Conservation (phyloP, 2,888 invertebrate species). For the Ptychoptera contaminata region DNA sequence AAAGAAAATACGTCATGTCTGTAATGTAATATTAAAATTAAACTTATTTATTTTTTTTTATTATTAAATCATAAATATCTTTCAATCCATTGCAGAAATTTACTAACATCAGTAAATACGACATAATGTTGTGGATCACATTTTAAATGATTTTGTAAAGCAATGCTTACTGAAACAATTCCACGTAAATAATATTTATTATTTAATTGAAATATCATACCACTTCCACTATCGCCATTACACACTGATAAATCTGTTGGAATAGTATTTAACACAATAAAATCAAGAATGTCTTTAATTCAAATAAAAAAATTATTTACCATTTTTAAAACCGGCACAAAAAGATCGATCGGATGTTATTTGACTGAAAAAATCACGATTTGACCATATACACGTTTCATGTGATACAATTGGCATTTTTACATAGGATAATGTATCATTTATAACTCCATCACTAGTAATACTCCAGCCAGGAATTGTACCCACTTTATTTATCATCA, state of each 20-base stretch:
- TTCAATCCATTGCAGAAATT: slow-evolving; percentile 24
- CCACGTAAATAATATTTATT: slow-evolving; percentile 9
- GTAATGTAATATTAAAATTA: not conserved
- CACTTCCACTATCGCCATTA: slow-evolving; percentile 38
- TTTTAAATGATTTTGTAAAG: slow-evolving; percentile 16
- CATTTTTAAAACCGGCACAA: slow-evolving; percentile 13
- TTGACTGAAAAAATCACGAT: slow-evolving; percentile 10
- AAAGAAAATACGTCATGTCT: slow-evolving; percentile 23
- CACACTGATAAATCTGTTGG: slow-evolving; percentile 20
- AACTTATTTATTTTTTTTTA: not conserved
- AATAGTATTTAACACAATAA: not conserved
- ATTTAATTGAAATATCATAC: slow-evolving; percentile 22
- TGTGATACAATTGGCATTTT: slow-evolving; percentile 22
- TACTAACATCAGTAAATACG: slow-evolving; percentile 32
- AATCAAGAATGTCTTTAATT: not conserved
- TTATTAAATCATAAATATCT: not conserved
- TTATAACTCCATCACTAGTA: slow-evolving; percentile 14
- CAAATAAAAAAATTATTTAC: slow-evolving; percentile 18
- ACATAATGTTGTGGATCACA: slow-evolving; percentile 33
- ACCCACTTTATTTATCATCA: not conserved
- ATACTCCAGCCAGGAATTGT: slow-evolving; percentile 25
- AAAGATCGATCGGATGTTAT: slow-evolving; percentile 7
- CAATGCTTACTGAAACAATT: slow-evolving; percentile 10
- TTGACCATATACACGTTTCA: slow-evolving; percentile 18
- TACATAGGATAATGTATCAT: slow-evolving; percentile 15